Percentiles rank a stretch among this genome's conserved stretches.
Conservation (phyloP, 2,113 vertebrate genomes). For the Crotalus viridis region DNA sequence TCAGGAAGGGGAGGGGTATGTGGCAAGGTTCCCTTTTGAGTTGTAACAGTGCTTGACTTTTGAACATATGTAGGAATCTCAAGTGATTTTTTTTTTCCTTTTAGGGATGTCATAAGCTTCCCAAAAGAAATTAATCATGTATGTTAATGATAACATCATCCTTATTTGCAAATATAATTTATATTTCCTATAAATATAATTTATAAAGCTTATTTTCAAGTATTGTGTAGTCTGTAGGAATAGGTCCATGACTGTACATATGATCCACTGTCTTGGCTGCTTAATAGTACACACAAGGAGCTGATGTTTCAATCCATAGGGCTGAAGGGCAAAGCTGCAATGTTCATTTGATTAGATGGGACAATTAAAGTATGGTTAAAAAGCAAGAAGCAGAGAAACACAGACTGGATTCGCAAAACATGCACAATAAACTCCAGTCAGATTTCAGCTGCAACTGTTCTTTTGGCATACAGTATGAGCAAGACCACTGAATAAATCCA, state of each 20-base stretch:
- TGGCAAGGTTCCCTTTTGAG: constrained; percentile 42
- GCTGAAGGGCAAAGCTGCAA: neutral
- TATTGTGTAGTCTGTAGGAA: constrained; percentile 54
- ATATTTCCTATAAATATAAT: too few species aligned
- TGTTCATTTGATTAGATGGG: neutral
- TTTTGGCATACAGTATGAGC: neutral
- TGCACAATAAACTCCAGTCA: neutral
- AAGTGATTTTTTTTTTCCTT: constrained; percentile 40
- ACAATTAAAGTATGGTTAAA: neutral
- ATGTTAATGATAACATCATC: constrained; percentile 69
- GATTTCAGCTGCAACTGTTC: neutral
- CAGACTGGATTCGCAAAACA: neutral
- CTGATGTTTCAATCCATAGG: neutral
- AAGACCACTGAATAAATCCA: neutral
- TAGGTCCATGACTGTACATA: constrained; percentile 43
- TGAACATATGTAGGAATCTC: constrained; percentile 56
- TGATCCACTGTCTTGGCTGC: neutral
- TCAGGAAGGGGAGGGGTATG: neutral
- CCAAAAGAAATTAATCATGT: constrained; percentile 68
- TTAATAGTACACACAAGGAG: neutral
- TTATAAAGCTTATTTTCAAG: constrained; percentile 66
- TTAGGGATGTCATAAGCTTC: constrained; percentile 58
- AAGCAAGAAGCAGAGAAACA: neutral
- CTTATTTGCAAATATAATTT: constrained; percentile 73
- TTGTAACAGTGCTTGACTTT: constrained; percentile 62